Base-by-base conservation (phyloP, 2,888 invertebrate species). In the Troilus luridus region DNA sequence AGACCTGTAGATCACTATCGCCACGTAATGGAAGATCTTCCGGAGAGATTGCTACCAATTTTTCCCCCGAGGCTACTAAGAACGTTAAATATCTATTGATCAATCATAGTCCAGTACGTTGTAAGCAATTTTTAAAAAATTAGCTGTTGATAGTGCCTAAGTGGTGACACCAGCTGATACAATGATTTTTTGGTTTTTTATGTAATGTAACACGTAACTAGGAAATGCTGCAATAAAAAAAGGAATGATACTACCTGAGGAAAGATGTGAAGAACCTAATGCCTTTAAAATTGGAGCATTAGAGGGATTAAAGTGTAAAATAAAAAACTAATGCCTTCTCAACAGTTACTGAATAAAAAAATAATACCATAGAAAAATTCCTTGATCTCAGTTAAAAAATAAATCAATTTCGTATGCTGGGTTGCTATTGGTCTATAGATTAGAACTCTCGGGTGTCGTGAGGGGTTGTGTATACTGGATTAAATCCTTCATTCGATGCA, bases 251-350 rank as follows among this genome's bases (percentile, higher is more conserved):
- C 10, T 64, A 64, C 64, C 5, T 1, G n/a, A 64, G 10, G 10
- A 64, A 64, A n/a, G 10, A 64, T 64, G 64, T n/a, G 64, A 64
- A 64, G 64, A 64, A 64, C 10, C n/a, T 64, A 64, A 64, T 64
- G 64, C 64, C 64, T 64, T 64, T 64, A n/a, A 64, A 64, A 64
- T 64, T 64, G 64, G n/a, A n/a, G n/a, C 64, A 64, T 64, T 64
- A 64, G 64, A 9, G 64, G 9, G n/a, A n/a, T 64, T 64, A 19
- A 64, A n/a, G 64, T 64, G 64, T n/a, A n/a, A 64, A n/a, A 64
- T 64, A 64, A 64, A 64, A 64, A 64, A 64, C 6, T 7, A 21
- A 19, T 62, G 14, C 10, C 9, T 64, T 7, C n/a, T 62, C 21
- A 21, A 12, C 62, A 62, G 19, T 62, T 62, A 62, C 62, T 7